phyloP scores from a whole-genome alignment of 1,140 invertebrate species.

The Bombus waltoni region DNA sequence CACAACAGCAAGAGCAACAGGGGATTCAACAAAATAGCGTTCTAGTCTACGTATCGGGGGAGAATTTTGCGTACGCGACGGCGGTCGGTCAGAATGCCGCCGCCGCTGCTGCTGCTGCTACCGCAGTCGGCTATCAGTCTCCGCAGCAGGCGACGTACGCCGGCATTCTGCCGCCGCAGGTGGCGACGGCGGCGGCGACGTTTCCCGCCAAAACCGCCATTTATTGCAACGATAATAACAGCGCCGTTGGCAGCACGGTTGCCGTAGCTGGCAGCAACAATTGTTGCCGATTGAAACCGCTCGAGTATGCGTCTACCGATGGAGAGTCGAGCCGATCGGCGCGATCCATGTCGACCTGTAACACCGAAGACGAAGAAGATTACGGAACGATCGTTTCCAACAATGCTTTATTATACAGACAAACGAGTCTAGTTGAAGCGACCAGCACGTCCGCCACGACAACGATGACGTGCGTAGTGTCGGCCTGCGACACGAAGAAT shows the following conservation, averaged over 20 bases:
- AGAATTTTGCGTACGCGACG: constrained; percentile 80
- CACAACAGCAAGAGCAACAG: constrained; percentile 43
- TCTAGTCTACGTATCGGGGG: constrained; percentile 81
- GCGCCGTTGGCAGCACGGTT: constrained; percentile 31
- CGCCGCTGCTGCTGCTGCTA: constrained; percentile 69
- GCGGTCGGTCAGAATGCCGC: constrained; percentile 79
- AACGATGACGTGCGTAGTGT: constrained; percentile 48
- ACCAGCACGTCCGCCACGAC: constrained; percentile 37
- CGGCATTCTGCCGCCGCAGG: constrained; percentile 68
- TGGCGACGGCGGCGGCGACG: constrained; percentile 69
- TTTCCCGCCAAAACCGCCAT: constrained; percentile 71
- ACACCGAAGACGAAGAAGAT: constrained; percentile 57
- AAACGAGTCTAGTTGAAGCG: constrained; percentile 49
- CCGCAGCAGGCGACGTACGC: constrained; percentile 69
- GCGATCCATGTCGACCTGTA: constrained; percentile 16
- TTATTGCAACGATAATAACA: constrained; percentile 54
- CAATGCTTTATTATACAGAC: constrained; percentile 48
- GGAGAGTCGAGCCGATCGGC: constrained; percentile 43
- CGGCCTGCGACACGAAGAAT: constrained; percentile 50
- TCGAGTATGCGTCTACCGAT: constrained; percentile 34
- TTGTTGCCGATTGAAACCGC: constrained; percentile 60
- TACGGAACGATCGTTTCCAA: constrained; percentile 46
- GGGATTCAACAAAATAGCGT: constrained; percentile 77
- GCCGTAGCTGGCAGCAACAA: neutral
- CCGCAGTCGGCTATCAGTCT: constrained; percentile 65